Conservation (phyloP, 1,140 invertebrate genomes). For the Bombyx mandarina region DNA sequence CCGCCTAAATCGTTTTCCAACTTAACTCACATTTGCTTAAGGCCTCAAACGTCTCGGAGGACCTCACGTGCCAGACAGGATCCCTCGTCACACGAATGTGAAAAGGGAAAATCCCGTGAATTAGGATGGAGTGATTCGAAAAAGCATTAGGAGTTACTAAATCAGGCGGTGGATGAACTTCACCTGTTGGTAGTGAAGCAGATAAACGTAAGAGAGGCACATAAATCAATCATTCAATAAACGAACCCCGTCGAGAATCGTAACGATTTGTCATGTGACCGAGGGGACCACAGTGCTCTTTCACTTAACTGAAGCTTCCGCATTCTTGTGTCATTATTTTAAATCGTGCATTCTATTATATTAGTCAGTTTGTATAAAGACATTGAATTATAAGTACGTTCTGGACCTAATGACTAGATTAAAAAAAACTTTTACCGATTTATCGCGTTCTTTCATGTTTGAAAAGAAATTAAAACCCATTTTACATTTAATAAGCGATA, state of each 20-base stretch:
- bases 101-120: slow-evolving; percentile 53
- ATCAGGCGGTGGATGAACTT: slow-evolving; percentile 46
- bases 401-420: too few relatives aligned
- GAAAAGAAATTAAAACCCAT: too few relatives aligned
- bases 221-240: slow-evolving; percentile 67
- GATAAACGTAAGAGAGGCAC: slow-evolving; percentile 13
- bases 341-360: too few relatives aligned
- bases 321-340: slow-evolving; percentile 1
- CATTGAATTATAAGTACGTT: too few relatives aligned
- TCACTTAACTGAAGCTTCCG: slow-evolving; percentile 13
- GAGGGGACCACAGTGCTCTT: slow-evolving; percentile 9
- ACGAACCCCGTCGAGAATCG: slow-evolving; percentile 20
- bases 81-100: slow-evolving; percentile 53
- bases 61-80: slow-evolving; percentile 28
- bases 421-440: too few relatives aligned
- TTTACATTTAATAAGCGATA: too few relatives aligned
- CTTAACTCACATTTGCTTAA: slow-evolving; percentile 23
- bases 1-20: slow-evolving; percentile 24
- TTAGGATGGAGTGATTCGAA: slow-evolving; percentile 51
- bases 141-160: slow-evolving; percentile 62
- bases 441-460: too few relatives aligned
- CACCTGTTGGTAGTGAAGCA: slow-evolving; percentile 41
- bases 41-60: slow-evolving; percentile 28
- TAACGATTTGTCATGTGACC: slow-evolving; percentile 47
- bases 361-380: too few relatives aligned